These are phyloP conservation scores for Amazonetta brasiliensis DNA, from an alignment of 2,797 vertebrate genomes.

Conservation along the genomic window DNA sequence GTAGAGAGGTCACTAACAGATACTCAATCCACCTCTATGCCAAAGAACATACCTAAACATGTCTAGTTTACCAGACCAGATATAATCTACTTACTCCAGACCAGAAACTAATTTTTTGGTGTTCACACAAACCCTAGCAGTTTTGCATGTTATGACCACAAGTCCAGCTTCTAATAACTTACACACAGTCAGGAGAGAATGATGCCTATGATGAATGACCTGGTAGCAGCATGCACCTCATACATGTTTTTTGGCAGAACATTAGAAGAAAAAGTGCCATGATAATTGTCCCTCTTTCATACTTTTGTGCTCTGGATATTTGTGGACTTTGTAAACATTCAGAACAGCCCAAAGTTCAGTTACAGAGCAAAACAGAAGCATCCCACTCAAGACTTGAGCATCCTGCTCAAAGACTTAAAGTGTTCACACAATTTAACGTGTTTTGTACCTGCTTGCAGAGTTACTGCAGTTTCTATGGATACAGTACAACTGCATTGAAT, in stretches of 20 bases:
- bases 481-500: not conserved
- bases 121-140: not conserved
- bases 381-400: not conserved
- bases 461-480: not conserved
- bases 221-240: fast-evolving
- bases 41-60: not conserved
- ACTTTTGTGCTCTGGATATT: not conserved
- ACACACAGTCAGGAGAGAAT: not conserved
- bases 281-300: not conserved
- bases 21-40: not conserved
- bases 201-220: fast-evolving
- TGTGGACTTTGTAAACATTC: not conserved
- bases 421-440: not conserved
- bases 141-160: not conserved
- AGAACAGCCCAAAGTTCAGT: not conserved
- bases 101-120: not conserved
- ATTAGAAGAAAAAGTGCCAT: not conserved
- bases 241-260: not conserved
- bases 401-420: not conserved
- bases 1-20: not conserved
- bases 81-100: not conserved
- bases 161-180: not conserved
- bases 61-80: not conserved
- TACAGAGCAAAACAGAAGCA: not conserved
- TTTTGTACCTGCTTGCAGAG: not conserved